Percentiles rank a stretch among this genome's conserved stretches.
Evolutionary conservation across 2,797 vertebrate species (phyloP).

Genomic region (Heteromormyrus szaboi): DNA sequence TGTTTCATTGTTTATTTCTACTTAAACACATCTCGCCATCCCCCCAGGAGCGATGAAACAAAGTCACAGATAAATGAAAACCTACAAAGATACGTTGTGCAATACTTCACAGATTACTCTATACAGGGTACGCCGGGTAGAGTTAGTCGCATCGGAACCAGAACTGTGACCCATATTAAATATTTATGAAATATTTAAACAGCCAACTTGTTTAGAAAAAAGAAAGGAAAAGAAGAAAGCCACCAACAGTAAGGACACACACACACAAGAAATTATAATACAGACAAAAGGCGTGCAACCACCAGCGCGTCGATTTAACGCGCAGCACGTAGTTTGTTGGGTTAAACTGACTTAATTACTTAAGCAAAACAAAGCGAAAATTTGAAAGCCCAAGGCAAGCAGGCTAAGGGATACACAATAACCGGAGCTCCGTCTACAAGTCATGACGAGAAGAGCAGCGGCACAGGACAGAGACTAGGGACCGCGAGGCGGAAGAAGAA

Average conservation of each 20-base stretch:
- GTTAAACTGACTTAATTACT: neutral
- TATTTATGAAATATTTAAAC: slow-evolving; percentile 25
- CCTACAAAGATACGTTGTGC: neutral
- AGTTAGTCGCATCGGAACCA: slow-evolving; percentile 11
- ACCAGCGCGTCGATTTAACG: neutral
- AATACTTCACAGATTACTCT: neutral
- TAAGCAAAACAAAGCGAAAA: neutral
- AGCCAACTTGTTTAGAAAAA: neutral
- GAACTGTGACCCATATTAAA: slow-evolving; percentile 38
- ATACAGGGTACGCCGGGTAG: neutral
- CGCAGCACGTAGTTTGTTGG: neutral
- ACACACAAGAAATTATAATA: neutral
- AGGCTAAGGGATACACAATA: neutral
- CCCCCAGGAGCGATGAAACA: neutral
- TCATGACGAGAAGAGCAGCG: neutral
- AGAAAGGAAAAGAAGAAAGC: slow-evolving; percentile 16
- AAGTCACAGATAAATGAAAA: neutral
- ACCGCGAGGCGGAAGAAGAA: slow-evolving; percentile 23
- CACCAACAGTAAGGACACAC: neutral
- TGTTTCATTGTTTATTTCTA: neutral
- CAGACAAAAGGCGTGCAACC: neutral
- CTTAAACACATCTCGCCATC: neutral
- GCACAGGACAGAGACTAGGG: slow-evolving; percentile 12
- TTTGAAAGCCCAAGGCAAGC: neutral
- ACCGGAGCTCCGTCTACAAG: neutral